These are phyloP conservation scores for Esox niger DNA, from an alignment of 2,113 vertebrate genomes.

Conservation along the genomic window DNA sequence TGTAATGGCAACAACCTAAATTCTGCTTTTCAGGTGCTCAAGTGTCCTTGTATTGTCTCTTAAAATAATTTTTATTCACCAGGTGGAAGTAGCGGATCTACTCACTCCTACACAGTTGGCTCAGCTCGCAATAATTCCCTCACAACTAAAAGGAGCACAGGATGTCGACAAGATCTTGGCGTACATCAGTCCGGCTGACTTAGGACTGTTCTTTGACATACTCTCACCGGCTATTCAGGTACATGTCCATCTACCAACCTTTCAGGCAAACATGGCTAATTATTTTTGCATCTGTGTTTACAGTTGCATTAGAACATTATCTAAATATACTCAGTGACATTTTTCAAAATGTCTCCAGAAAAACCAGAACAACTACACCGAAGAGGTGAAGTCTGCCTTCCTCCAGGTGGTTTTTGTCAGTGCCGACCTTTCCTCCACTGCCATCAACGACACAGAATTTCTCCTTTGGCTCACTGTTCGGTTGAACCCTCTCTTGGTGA, in stretches of 20 bases:
- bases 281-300: background rate
- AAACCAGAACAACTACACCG: constrained; percentile 42
- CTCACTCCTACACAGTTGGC: constrained; percentile 47
- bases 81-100: constrained; percentile 48
- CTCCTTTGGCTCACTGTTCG: constrained; percentile 51
- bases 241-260: background rate
- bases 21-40: too few relatives aligned
- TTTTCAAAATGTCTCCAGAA: constrained; percentile 15
- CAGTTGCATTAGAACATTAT: background rate
- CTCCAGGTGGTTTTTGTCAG: constrained; percentile 46
- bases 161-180: constrained; percentile 46
- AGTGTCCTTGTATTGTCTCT: too few relatives aligned
- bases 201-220: constrained; percentile 53
- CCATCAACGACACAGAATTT: constrained; percentile 47
- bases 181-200: constrained; percentile 31
- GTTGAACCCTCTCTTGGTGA: constrained; percentile 50
- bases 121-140: constrained; percentile 37
- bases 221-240: constrained; percentile 57
- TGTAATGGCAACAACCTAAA: too few relatives aligned
- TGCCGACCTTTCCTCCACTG: constrained; percentile 45
- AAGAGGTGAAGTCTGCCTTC: constrained; percentile 53
- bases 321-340: background rate
- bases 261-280: background rate
- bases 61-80: background rate
- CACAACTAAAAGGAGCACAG: constrained; percentile 25